Evolutionary conservation across 2,113 vertebrate species (phyloP).

Genomic region (Felis chaus): DNA sequence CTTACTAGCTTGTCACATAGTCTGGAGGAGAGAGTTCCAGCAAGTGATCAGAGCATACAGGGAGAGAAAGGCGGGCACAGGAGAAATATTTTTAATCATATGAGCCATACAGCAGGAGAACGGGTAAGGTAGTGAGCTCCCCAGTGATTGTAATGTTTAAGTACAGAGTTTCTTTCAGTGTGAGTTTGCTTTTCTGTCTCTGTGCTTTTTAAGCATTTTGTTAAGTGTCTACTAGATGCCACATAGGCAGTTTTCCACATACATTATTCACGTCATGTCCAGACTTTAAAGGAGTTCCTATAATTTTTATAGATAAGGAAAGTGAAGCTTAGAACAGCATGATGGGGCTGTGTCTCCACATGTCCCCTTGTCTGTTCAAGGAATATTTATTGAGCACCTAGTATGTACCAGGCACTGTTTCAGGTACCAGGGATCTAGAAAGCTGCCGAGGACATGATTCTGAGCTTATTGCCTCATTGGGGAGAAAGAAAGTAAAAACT

Average conservation of each 20-base stretch:
- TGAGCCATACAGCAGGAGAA: not conserved
- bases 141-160: not conserved
- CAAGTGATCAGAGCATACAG: not conserved
- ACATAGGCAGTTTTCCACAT: not conserved
- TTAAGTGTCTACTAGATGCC: not conserved
- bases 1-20: not conserved
- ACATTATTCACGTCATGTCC: not conserved
- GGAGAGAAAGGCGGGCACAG: not conserved
- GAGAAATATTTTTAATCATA: not conserved
- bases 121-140: not conserved
- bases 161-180: not conserved
- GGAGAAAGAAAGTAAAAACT: not conserved
- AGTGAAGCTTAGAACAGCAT: not conserved
- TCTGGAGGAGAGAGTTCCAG: not conserved
- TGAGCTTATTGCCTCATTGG: not conserved
- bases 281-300: not conserved
- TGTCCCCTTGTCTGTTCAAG: not conserved
- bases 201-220: not conserved
- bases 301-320: slow-evolving; percentile 2
- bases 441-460: not conserved
- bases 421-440: not conserved
- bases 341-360: not conserved
- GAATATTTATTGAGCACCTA: not conserved
- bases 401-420: not conserved
- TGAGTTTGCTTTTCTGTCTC: not conserved